Evolutionary conservation across 2,888 invertebrate genomes (phyloP), one percentile per base, ranked within the genome.

Genomic region (Selenia dentaria): DNA sequence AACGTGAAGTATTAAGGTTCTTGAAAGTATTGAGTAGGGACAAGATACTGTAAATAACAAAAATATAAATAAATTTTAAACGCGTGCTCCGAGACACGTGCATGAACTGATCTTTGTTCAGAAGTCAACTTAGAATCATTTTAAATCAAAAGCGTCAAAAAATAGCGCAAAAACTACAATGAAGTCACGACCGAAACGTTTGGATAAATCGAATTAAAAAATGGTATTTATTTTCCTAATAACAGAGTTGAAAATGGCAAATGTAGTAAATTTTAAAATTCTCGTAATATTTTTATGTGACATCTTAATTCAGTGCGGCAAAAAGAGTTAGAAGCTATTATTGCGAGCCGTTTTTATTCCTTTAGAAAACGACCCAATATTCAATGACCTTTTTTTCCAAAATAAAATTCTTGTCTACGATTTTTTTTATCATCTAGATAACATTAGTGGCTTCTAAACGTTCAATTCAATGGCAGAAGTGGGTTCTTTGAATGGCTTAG

Each of bases 391-490:
- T 20, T 28, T 9, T 25, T 5, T 11, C n/a, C n/a, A n/a, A 20
- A 14, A 8, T 0, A 40, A 46, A 40, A 44, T 25, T 13, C 28
- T 16, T 25, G 16, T 51, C 33, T 31, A 35, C 29, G 25, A 38
- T 16, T 16, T 32, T 43, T 37, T 48, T 45, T 47, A 74, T 83
- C 81, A 74, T 84, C 81, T 76, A 86, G 88, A 89, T 88, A 88
- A 83, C 84, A 89, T 90, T 90, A 89, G 89, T 85, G 89, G 89
- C 85, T 88, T 87, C 74, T 86, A 86, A 87, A 88, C 78, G 86
- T 79, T 76, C 48, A 53, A 65, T 67, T 80, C 70, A 79, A 85
- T 76, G 64, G 74, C 60, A 62, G 64, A 66, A 41, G 47, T 26
- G 41, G 31, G 13, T 18, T 28, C 24, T 29, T 41, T 37, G 13